A percentile compares a stretch with the other conserved stretches of the same genome.
Evolutionary conservation across 2,888 invertebrate species (phyloP).

Genomic region (Trachelus iudaicus): DNA sequence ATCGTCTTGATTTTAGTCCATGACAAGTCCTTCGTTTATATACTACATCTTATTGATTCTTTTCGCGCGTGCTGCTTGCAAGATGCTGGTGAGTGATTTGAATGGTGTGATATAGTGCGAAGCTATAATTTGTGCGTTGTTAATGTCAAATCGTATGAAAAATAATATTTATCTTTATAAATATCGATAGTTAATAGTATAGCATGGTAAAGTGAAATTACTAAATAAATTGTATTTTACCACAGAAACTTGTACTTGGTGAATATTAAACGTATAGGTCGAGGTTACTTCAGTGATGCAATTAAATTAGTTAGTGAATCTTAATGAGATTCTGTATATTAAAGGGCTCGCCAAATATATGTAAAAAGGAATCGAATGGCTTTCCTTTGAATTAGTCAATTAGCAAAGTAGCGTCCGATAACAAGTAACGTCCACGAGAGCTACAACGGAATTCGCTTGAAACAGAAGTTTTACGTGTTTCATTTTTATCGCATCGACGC

Average conservation of each 20-base stretch:
- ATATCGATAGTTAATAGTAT: not conserved
- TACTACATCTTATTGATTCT: not conserved
- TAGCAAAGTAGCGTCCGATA: not conserved
- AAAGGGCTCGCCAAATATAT: not conserved
- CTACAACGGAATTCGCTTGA: not conserved
- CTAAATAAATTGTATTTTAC: too few relatives aligned
- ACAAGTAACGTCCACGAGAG: not conserved
- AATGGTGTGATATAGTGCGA: not conserved
- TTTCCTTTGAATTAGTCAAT: not conserved
- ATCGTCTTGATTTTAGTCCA: constrained; percentile 39
- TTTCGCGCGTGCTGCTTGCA: not conserved
- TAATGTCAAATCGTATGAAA: not conserved
- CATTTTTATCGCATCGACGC: not conserved
- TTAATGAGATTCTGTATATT: not conserved
- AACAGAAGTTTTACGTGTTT: not conserved
- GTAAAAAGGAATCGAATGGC: not conserved
- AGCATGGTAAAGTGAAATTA: not conserved
- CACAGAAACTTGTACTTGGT: not conserved
- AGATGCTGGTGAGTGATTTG: constrained; percentile 3
- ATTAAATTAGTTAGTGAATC: not conserved
- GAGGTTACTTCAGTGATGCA: not conserved
- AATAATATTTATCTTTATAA: not conserved
- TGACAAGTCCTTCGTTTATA: constrained; percentile 18
- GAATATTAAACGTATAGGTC: not conserved
- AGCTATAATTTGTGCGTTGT: not conserved